Conservation (phyloP, 2,113 vertebrate genomes). For the Mesitornis unicolor region DNA sequence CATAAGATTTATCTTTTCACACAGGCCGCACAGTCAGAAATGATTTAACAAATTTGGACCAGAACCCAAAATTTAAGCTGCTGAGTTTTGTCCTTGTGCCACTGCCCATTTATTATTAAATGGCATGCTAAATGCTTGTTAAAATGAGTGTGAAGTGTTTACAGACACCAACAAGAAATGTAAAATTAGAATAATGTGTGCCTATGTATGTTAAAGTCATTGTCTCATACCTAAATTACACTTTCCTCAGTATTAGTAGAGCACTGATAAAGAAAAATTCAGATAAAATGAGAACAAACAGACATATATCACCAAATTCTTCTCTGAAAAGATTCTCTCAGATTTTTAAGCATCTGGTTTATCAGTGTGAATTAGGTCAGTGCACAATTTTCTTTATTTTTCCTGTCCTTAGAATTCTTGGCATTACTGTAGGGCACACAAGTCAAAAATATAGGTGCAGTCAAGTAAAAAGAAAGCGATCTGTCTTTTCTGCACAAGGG, state of each 20-base stretch:
- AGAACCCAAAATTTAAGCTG: not conserved
- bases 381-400: slow-evolving; percentile 8
- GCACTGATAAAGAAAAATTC: rapidly evolving
- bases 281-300: not conserved
- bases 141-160: not conserved
- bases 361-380: slow-evolving; percentile 7
- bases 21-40: not conserved
- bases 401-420: not conserved
- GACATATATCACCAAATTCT: not conserved
- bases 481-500: not conserved
- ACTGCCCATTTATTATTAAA: not conserved
- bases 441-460: slow-evolving; percentile 39
- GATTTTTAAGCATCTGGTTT: slow-evolving; percentile 11
- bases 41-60: not conserved
- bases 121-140: not conserved
- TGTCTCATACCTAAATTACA: not conserved
- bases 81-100: not conserved
- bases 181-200: not conserved
- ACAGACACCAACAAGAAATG: not conserved
- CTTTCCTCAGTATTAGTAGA: not conserved
- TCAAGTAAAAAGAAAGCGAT: slow-evolving; percentile 40
- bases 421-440: not conserved
- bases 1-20: not conserved
- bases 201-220: not conserved
- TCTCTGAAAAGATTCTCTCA: not conserved